phyloP scores from a whole-genome alignment of 2,888 invertebrate genomes.

The Tribolium freemani region DNA sequence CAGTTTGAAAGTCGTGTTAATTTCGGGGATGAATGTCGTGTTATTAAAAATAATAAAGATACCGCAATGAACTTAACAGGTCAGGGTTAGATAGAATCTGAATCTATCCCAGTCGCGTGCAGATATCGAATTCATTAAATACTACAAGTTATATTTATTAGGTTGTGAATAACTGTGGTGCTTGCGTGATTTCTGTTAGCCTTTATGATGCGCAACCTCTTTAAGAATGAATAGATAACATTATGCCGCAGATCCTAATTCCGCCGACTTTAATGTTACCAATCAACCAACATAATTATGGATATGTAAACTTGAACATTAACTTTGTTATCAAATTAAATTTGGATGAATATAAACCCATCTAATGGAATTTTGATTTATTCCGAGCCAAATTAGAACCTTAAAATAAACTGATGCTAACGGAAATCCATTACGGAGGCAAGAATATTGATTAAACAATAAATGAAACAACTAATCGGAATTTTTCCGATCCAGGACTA shows the following conservation, averaged over 20 bases:
- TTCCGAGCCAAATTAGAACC: constrained; percentile 15
- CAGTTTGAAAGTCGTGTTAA: no score
- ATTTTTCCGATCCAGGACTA: background rate
- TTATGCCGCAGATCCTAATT: constrained; percentile 37
- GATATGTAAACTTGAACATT: constrained; percentile 27
- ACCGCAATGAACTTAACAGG: constrained; percentile 32
- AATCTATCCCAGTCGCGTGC: constrained; percentile 52
- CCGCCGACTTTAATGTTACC: constrained; percentile 29
- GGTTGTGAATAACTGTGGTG: constrained; percentile 40
- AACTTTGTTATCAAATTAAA: constrained; percentile 34
- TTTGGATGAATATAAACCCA: constrained; percentile 10
- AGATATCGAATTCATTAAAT: constrained; percentile 57
- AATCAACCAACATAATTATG: constrained; percentile 36
- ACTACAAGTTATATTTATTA: constrained; percentile 55
- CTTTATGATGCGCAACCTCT: constrained; percentile 40
- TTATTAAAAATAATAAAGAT: background rate
- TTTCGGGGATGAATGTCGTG: constrained; percentile 3
- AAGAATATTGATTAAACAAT: constrained; percentile 38
- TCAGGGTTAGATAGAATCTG: constrained; percentile 42
- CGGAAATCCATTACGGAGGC: constrained; percentile 19
- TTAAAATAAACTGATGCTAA: constrained; percentile 26
- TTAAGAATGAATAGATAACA: constrained; percentile 36
- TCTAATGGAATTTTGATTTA: constrained; percentile 38
- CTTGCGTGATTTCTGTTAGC: constrained; percentile 46
- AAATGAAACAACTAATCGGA: background rate